A percentile compares a stretch with the other conserved stretches of the same genome.
Conservation (phyloP, 2,888 invertebrate species). For the Prosapia bicincta region DNA sequence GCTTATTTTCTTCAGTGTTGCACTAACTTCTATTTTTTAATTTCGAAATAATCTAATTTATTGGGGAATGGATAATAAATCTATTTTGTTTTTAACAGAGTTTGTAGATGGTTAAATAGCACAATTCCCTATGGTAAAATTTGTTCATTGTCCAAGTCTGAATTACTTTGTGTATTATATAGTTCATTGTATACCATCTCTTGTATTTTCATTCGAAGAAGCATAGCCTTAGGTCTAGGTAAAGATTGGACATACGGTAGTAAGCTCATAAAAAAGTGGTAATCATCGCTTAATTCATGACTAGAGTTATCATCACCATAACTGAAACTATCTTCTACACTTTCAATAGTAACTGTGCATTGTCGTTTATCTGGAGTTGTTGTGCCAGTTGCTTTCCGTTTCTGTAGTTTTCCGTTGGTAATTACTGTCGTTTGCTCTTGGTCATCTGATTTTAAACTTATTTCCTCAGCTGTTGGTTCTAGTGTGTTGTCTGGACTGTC, state of each 20-base stretch:
- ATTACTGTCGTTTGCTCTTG: neutral
- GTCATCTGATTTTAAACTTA: neutral
- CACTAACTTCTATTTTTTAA: too few species aligned
- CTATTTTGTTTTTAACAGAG: too few species aligned
- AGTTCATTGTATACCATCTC: neutral
- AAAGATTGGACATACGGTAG: neutral
- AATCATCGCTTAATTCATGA: neutral
- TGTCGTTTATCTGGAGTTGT: neutral
- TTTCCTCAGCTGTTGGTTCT: neutral
- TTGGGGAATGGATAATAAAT: too few species aligned
- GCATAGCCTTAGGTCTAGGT: neutral
- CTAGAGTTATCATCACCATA: neutral
- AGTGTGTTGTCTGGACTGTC: neutral
- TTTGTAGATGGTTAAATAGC: neutral
- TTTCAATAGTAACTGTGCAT: neutral
- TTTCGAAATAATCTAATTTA: too few species aligned
- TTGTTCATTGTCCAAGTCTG: neutral
- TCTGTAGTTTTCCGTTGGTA: neutral
- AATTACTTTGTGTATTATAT: neutral
- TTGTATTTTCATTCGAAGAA: neutral
- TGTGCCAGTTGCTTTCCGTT: neutral
- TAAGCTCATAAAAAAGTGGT: neutral
- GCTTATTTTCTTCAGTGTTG: too few species aligned
- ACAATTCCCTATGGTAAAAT: neutral
- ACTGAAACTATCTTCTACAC: neutral